Evolutionary conservation across 2,113 vertebrate genomes (phyloP).

Genomic region (Lathamus discolor): DNA sequence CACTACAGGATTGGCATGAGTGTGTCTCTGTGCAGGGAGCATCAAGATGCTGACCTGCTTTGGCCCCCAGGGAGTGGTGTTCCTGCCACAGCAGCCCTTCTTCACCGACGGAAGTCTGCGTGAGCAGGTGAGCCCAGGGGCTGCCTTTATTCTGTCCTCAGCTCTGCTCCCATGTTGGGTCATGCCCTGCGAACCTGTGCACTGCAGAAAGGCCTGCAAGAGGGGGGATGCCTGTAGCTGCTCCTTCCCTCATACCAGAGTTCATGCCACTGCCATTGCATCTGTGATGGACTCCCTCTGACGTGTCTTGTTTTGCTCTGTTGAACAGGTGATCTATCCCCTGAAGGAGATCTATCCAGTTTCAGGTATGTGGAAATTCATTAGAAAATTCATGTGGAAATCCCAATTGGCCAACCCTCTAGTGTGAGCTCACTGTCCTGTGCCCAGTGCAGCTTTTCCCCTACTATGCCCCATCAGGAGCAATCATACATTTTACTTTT

Average conservation of each 20-base stretch:
- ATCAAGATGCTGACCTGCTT: conserved; percentile 87
- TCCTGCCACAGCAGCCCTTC: conserved; percentile 92
- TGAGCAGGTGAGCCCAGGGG: conserved; percentile 84
- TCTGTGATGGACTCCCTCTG: neutral
- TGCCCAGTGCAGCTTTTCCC: neutral
- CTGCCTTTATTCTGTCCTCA: neutral
- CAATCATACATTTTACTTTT: neutral
- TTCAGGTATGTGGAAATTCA: conserved; percentile 79
- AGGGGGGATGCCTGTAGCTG: neutral
- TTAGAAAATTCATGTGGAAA: neutral
- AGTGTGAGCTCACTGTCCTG: neutral
- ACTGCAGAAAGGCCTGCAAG: neutral
- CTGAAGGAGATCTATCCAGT: conserved; percentile 92
- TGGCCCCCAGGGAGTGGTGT: conserved; percentile 91
- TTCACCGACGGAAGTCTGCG: conserved; percentile 93
- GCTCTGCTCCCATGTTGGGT: neutral
- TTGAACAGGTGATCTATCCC: conserved; percentile 92
- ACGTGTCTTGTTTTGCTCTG: conserved; percentile 9
- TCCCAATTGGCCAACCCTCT: neutral
- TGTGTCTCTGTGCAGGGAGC: conserved; percentile 76
- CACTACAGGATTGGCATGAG: neutral
- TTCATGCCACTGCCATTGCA: rapidly evolving
- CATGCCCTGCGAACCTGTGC: rapidly evolving
- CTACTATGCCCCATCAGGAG: neutral
- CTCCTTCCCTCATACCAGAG: neutral